Percentiles rank a stretch among this genome's conserved stretches.
These are phyloP conservation scores for Girardia tigrina DNA, from an alignment of 2,888 invertebrate genomes.

Conservation along the genomic window DNA sequence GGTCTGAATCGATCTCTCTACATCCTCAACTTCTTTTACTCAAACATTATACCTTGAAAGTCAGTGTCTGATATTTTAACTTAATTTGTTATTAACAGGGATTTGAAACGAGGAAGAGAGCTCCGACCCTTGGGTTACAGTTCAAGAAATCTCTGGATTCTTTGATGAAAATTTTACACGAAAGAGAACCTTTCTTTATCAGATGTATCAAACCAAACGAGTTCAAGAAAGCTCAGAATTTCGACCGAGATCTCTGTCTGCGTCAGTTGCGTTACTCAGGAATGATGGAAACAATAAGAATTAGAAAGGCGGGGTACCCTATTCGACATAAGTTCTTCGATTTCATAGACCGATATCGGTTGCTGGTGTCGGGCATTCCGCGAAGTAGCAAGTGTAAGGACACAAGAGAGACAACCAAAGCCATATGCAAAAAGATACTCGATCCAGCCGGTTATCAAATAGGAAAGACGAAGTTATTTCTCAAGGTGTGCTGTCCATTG, in stretches of 20 bases:
- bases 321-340: slow-evolving; percentile 86
- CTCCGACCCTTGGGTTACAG: slow-evolving; percentile 72
- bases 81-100: slow-evolving; percentile 42
- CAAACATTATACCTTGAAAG: too few relatives aligned
- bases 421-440: slow-evolving; percentile 76
- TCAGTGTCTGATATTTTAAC: too few relatives aligned
- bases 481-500: slow-evolving; percentile 56
- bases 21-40: too few relatives aligned
- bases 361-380: slow-evolving; percentile 60
- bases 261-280: slow-evolving; percentile 91
- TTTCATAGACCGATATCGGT: slow-evolving; percentile 87
- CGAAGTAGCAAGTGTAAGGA: slow-evolving; percentile 57
- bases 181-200: slow-evolving; percentile 94
- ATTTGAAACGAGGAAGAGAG: slow-evolving; percentile 47
- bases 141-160: slow-evolving; percentile 89
- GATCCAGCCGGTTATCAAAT: slow-evolving; percentile 80
- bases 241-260: slow-evolving; percentile 86
- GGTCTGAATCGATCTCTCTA: too few relatives aligned
- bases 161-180: slow-evolving; percentile 80
- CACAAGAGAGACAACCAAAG: slow-evolving; percentile 69
- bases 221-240: slow-evolving; percentile 58
- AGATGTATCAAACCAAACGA: slow-evolving; percentile 97
- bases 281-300: slow-evolving; percentile 99
- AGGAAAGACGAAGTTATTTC: slow-evolving; percentile 90
- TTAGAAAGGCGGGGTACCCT: slow-evolving; percentile 90